phyloP scores from a whole-genome alignment of 2,797 vertebrate genomes.

The Enteromius treurensis region DNA sequence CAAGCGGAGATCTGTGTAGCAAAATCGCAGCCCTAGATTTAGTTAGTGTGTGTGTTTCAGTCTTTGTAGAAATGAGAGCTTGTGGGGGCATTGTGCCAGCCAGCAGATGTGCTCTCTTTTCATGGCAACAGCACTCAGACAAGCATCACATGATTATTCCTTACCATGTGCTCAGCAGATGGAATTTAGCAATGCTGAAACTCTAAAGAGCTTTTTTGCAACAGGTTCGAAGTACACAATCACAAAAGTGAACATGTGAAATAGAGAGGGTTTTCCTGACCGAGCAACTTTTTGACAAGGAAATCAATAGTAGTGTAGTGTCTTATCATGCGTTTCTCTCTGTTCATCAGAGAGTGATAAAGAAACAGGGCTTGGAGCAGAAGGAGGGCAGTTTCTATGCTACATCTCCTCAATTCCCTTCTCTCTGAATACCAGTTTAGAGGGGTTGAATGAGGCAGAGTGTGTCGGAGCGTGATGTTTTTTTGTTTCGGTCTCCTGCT shows the following conservation, averaged over 20 bases:
- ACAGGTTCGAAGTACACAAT: neutral
- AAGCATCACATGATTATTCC: slow-evolving; percentile 23
- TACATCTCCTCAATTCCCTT: slow-evolving; percentile 55
- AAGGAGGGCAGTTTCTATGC: slow-evolving; percentile 61
- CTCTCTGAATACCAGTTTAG: slow-evolving; percentile 45
- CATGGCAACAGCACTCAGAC: slow-evolving; percentile 31
- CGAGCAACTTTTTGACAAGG: neutral
- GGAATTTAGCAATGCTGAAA: slow-evolving; percentile 18
- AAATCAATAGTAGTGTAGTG: neutral
- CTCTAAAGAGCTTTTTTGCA: slow-evolving; percentile 6
- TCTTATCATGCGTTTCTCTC: slow-evolving; percentile 46
- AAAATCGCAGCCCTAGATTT: neutral
- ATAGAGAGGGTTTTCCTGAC: neutral
- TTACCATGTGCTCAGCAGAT: slow-evolving; percentile 28
- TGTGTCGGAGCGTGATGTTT: slow-evolving; percentile 45
- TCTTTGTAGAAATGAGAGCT: slow-evolving; percentile 8
- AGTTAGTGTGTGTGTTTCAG: neutral
- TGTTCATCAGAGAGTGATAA: slow-evolving; percentile 30
- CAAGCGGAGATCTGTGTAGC: neutral
- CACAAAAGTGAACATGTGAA: neutral
- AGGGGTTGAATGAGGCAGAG: slow-evolving; percentile 38
- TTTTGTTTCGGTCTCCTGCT: slow-evolving; percentile 63
- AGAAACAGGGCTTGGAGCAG: slow-evolving; percentile 23
- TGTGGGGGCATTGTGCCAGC: slow-evolving; percentile 39
- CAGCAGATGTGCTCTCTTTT: slow-evolving; percentile 39